phyloP scores from a whole-genome alignment of 2,797 vertebrate species.

The Sternarchorhynchus goeldii region DNA sequence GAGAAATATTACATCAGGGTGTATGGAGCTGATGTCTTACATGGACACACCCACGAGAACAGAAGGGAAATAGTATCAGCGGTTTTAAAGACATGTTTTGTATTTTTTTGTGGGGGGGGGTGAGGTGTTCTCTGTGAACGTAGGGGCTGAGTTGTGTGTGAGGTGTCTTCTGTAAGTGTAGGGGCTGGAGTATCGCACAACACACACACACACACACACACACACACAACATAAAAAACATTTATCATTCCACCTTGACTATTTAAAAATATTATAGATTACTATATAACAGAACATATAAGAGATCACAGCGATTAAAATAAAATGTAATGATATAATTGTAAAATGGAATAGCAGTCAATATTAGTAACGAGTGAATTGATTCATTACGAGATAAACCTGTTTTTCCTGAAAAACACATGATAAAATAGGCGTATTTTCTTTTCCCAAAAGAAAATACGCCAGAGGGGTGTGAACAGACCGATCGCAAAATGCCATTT shows the following conservation, averaged over 20 bases:
- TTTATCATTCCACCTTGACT: no score
- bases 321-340: no score
- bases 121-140: no score
- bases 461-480: conserved; percentile 46
- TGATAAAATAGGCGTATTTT: conserved; percentile 20
- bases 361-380: no score
- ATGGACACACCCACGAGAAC: conserved; percentile 5
- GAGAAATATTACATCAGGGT: conserved; percentile 49
- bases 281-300: no score
- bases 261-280: no score
- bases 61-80: neutral
- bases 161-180: conserved; percentile 4
- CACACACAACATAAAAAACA: no score
- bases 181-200: neutral
- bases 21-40: conserved; percentile 10
- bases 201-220: neutral
- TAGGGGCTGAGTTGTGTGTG: neutral
- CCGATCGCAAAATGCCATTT: conserved; percentile 17
- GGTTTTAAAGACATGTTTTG: no score
- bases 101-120: no score
- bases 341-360: no score
- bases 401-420: conserved; percentile 62
- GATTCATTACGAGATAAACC: conserved; percentile 48
- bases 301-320: no score
- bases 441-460: neutral